Evolutionary conservation across 2,113 vertebrate species (phyloP).

Genomic region (Grus americana): DNA sequence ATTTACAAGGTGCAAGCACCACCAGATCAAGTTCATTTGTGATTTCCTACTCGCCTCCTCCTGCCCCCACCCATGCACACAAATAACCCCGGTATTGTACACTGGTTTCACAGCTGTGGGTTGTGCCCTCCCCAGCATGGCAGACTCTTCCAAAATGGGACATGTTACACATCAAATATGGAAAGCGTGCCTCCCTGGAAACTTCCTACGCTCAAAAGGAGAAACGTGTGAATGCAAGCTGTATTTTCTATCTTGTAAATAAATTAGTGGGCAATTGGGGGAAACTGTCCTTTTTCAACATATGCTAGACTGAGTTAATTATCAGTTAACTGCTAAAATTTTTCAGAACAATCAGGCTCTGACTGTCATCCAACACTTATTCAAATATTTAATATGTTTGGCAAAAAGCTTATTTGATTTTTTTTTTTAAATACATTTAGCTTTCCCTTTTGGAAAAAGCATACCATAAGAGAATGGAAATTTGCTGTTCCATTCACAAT

Average conservation of each 20-base stretch:
- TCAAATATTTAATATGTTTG: neutral
- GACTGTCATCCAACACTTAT: neutral
- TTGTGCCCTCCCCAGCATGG: neutral
- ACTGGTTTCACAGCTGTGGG: neutral
- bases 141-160: neutral
- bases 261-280: neutral
- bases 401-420: neutral
- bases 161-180: rapidly evolving
- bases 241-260: neutral
- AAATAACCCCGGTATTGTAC: neutral
- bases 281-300: neutral
- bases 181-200: neutral
- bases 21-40: neutral
- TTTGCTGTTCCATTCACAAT: neutral
- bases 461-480: neutral
- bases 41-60: neutral
- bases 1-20: neutral
- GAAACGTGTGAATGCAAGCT: neutral
- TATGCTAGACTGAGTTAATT: neutral
- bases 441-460: neutral
- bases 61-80: neutral
- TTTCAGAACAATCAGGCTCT: neutral
- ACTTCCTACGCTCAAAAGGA: neutral
- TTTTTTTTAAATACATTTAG: neutral
- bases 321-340: neutral